These are phyloP conservation scores for Sturnus vulgaris DNA, from an alignment of 2,113 vertebrate genomes.

Conservation along the genomic window DNA sequence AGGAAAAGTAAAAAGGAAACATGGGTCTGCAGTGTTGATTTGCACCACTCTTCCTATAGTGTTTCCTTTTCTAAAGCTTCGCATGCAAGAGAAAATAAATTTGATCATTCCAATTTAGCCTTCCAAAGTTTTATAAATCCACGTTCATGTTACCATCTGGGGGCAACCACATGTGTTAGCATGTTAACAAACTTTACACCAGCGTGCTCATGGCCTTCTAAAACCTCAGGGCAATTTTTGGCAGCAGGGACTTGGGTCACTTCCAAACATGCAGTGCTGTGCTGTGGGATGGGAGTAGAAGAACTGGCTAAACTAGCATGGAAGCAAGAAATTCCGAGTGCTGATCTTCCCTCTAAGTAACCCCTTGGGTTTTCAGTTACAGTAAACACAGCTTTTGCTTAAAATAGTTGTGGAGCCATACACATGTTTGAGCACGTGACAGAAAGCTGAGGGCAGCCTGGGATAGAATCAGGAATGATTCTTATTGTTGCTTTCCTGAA, in stretches of 20 bases:
- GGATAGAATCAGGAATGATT: not conserved
- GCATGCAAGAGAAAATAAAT: not conserved
- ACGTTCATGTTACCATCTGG: accelerated
- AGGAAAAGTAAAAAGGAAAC: not conserved
- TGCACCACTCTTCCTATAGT: not conserved
- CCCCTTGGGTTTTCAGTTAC: slow-evolving; percentile 4
- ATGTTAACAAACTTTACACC: not conserved
- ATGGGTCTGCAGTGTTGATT: accelerated
- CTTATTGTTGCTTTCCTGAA: not conserved
- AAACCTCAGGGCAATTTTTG: slow-evolving; percentile 14
- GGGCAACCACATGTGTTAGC: not conserved
- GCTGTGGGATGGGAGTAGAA: not conserved
- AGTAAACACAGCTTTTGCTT: slow-evolving; percentile 9
- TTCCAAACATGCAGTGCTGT: not conserved
- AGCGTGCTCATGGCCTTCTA: not conserved
- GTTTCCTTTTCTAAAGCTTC: not conserved
- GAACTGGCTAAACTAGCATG: slow-evolving; percentile 30
- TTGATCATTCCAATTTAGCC: not conserved
- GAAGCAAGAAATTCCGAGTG: not conserved
- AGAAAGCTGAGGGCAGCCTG: not conserved
- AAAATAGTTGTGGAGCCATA: not conserved
- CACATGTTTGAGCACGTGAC: not conserved
- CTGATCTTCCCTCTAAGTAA: not conserved
- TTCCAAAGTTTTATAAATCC: not conserved
- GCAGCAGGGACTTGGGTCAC: slow-evolving; percentile 1